phyloP scores from a whole-genome alignment of 2,888 invertebrate genomes.

The Tipula lateralis region DNA sequence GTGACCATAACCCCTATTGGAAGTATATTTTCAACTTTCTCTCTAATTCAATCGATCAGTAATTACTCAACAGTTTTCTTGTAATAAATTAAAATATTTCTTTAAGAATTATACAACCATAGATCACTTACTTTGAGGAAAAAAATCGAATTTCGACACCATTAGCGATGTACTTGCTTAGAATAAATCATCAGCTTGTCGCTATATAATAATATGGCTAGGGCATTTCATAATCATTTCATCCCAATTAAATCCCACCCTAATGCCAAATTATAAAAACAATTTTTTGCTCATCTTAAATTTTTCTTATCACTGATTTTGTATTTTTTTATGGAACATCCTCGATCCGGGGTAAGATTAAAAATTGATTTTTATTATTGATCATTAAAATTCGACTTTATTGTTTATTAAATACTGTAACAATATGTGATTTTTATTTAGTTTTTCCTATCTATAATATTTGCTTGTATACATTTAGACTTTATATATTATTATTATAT shows the following conservation, averaged over 20 bases:
- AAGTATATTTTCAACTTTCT: too few species aligned
- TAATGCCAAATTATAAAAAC: background rate
- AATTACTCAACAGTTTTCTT: too few species aligned
- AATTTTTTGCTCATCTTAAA: background rate
- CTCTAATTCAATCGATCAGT: too few species aligned
- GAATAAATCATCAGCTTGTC: background rate
- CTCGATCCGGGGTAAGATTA: background rate
- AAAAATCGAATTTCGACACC: background rate
- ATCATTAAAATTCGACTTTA: background rate
- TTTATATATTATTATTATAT: too few species aligned
- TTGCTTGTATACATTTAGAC: background rate
- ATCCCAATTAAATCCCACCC: background rate
- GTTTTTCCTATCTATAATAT: background rate
- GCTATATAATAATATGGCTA: background rate
- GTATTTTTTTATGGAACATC: background rate
- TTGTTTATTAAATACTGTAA: background rate
- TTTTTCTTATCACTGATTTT: background rate
- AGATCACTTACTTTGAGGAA: too few species aligned
- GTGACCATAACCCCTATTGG: too few species aligned
- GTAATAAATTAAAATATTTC: too few species aligned
- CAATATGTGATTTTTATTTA: background rate
- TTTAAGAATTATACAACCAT: too few species aligned
- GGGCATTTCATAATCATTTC: background rate
- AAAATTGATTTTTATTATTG: background rate
- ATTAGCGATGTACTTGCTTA: background rate